Conservation (phyloP, 2,888 invertebrate genomes). For the Neria commutata region DNA sequence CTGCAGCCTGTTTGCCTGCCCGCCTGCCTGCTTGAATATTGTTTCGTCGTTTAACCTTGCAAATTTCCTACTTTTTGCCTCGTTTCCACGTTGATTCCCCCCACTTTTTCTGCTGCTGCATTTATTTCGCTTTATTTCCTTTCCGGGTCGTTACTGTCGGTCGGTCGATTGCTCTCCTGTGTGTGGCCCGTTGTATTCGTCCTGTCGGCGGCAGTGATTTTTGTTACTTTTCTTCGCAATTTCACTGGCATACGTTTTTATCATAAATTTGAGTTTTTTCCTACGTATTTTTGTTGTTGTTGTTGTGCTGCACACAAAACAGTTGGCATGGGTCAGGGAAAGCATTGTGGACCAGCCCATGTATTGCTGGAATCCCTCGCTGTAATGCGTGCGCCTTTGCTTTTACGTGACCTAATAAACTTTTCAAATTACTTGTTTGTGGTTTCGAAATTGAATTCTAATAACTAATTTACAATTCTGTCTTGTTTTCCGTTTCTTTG, state of each 20-base stretch:
- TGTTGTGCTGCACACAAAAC: not conserved
- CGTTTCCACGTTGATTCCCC: not conserved
- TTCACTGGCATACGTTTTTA: not conserved
- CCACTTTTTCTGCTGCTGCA: not conserved
- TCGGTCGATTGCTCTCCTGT: conserved; percentile 9
- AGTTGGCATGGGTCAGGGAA: too few species aligned
- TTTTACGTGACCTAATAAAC: not conserved
- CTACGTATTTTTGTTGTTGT: not conserved
- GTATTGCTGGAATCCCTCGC: too few species aligned
- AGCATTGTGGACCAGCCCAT: too few species aligned
- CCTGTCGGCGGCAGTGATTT: conserved; percentile 6
- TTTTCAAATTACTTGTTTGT: not conserved
- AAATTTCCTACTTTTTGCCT: conserved; percentile 5
- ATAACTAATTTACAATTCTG: not conserved
- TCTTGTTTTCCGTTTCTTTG: conserved; percentile 26
- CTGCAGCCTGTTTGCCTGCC: conserved; percentile 19
- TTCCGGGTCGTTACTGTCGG: conserved; percentile 33
- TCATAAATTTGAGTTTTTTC: not conserved
- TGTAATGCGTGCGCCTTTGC: too few species aligned
- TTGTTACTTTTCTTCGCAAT: not conserved
- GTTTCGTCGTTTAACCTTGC: conserved; percentile 19
- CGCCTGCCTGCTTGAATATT: conserved; percentile 18
- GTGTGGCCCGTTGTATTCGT: conserved; percentile 7
- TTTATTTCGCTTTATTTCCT: conserved; percentile 27
- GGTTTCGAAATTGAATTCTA: not conserved